These are phyloP conservation scores for Gryon sp. DNA, from an alignment of 1,140 invertebrate genomes.

Conservation along the genomic window DNA sequence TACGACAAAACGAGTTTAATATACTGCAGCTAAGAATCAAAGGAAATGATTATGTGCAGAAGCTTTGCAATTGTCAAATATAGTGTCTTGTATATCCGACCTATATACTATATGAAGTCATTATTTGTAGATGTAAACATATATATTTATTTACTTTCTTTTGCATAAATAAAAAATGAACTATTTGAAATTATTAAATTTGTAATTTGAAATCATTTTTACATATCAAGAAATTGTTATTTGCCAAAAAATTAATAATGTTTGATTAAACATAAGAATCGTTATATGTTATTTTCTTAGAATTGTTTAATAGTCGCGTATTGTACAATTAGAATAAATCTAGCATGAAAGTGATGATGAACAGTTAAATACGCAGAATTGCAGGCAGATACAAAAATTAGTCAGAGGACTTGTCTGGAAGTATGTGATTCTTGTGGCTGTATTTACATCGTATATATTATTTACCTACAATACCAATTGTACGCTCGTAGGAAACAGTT, in stretches of 20 bases:
- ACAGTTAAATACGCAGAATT: conserved; percentile 46
- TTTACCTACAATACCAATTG: conserved; percentile 70
- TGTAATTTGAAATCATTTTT: no score
- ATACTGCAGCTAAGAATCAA: conserved; percentile 13
- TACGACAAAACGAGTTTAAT: conserved; percentile 22
- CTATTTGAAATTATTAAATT: no score
- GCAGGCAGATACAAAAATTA: conserved; percentile 20
- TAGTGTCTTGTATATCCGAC: conserved; percentile 3
- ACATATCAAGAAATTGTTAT: no score
- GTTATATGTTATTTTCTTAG: no score
- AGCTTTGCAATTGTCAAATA: conserved; percentile 21
- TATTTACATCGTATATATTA: conserved; percentile 74
- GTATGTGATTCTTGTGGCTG: conserved; percentile 62
- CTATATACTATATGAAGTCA: no score
- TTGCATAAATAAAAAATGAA: no score
- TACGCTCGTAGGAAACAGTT: conserved; percentile 67
- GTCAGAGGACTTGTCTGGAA: conserved; percentile 37
- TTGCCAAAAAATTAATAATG: no score
- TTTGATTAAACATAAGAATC: no score
- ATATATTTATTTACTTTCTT: no score
- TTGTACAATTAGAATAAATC: no score
- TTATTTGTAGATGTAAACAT: no score
- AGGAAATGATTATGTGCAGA: conserved; percentile 6
- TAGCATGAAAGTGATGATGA: conserved; percentile 6
- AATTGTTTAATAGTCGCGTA: no score